Evolutionary conservation across 2,797 vertebrate species (phyloP).

Genomic region (Anabas testudineus): DNA sequence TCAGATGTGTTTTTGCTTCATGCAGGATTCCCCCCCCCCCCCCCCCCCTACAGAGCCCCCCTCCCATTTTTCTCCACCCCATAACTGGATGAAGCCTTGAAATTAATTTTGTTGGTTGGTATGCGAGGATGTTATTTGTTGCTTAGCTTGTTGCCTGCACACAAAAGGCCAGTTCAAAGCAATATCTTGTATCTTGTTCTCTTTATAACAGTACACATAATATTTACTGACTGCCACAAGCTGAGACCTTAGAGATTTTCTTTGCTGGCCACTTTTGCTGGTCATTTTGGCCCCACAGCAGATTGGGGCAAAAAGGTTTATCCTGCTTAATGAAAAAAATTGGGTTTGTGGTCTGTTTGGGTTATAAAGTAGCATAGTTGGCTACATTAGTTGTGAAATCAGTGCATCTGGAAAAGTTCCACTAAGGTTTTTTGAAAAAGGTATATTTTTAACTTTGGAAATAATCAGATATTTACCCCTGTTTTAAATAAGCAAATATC

Average conservation of each 20-base stretch:
- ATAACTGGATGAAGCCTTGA: constrained; percentile 41
- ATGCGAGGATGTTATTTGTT: constrained; percentile 56
- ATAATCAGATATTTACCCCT: no score
- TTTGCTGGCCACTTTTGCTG: no score
- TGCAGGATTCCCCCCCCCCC: constrained; percentile 9
- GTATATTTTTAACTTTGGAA: no score
- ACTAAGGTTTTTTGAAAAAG: no score
- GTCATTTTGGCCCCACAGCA: no score
- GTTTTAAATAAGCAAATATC: no score
- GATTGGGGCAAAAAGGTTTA: no score
- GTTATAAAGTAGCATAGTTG: no score
- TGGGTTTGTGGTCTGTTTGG: no score
- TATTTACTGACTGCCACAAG: constrained; percentile 5
- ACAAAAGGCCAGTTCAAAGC: constrained; percentile 62
- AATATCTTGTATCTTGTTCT: constrained; percentile 59
- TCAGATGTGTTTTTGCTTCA: constrained; percentile 19
- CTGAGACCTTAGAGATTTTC: not conserved
- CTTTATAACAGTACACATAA: constrained; percentile 17
- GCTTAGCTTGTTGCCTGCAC: constrained; percentile 41
- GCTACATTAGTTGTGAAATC: no score
- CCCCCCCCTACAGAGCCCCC: not conserved
- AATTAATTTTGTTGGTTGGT: constrained; percentile 64
- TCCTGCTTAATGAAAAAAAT: no score
- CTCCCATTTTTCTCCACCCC: constrained; percentile 10
- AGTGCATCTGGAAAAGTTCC: no score